phyloP scores from a whole-genome alignment of 2,797 vertebrate genomes.

The Tauraco hartlaubi region DNA sequence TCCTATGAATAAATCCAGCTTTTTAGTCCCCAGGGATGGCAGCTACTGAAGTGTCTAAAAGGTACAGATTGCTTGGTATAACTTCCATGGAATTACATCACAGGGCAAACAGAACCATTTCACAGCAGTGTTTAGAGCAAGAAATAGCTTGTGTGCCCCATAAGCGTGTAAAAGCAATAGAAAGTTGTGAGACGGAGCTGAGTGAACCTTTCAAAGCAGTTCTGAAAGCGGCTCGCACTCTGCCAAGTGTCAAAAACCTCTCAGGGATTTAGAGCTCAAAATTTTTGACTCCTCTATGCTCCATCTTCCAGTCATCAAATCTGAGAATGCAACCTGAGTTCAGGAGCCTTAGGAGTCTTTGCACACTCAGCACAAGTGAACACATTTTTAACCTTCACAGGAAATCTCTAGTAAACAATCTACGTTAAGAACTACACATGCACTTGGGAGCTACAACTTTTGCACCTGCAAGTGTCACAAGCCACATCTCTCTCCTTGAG shows the following conservation, averaged over 20 bases:
- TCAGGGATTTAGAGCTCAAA: rapidly evolving
- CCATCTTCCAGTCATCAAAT: not conserved
- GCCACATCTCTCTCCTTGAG: not conserved
- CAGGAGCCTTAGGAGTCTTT: not conserved
- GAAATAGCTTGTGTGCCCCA: not conserved
- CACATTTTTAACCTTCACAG: too few species aligned
- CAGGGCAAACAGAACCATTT: not conserved
- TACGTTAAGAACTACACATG: not conserved
- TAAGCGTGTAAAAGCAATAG: not conserved
- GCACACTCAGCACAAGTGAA: not conserved
- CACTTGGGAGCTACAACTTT: not conserved
- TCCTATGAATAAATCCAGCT: not conserved
- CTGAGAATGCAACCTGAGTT: not conserved
- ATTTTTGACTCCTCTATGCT: not conserved
- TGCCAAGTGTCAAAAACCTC: not conserved
- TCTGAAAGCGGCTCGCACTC: not conserved
- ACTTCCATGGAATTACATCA: not conserved
- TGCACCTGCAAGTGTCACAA: not conserved
- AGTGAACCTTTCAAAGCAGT: not conserved
- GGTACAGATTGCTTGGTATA: not conserved
- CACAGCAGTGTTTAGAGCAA: not conserved
- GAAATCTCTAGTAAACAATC: not conserved
- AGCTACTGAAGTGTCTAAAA: not conserved
- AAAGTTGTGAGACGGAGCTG: not conserved
- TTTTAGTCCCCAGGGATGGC: not conserved